A percentile compares a stretch with the other conserved stretches of the same genome.
These are phyloP conservation scores for Eidolon dupreanum DNA, from an alignment of 2,797 vertebrate genomes.

Conservation along the genomic window DNA sequence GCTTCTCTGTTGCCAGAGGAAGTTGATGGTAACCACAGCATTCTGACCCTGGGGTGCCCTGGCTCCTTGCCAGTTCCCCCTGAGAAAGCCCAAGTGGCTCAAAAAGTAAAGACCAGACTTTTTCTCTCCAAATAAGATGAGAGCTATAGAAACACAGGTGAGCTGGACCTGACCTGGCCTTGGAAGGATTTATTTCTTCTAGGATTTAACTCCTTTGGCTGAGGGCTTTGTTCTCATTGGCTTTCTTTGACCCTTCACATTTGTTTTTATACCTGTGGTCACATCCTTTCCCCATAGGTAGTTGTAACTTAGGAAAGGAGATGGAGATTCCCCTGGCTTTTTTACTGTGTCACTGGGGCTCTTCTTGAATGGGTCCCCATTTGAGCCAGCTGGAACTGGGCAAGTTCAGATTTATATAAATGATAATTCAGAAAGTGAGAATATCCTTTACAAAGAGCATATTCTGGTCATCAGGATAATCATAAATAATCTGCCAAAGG, in stretches of 20 bases:
- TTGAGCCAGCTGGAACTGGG: background rate
- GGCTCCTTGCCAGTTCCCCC: background rate
- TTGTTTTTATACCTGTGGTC: background rate
- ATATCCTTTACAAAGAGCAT: background rate
- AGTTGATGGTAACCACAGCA: background rate
- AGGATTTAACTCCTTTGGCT: background rate
- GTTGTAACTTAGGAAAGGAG: background rate
- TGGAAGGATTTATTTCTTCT: background rate
- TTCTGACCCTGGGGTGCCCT: background rate
- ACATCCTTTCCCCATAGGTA: background rate
- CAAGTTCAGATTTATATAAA: background rate
- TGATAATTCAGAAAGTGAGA: background rate
- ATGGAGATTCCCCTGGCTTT: background rate
- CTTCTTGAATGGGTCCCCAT: background rate
- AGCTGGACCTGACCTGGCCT: background rate
- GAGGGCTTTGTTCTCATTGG: background rate
- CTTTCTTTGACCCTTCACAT: background rate
- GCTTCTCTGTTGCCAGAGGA: background rate
- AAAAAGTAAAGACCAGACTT: background rate
- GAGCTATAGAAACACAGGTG: background rate
- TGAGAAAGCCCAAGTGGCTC: background rate
- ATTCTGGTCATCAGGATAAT: background rate
- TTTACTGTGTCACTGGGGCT: background rate
- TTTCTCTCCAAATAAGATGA: background rate
- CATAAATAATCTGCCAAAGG: background rate